These are phyloP conservation scores for Sebastes baramenuke DNA, from an alignment of 2,797 vertebrate genomes.

Conservation along the genomic window DNA sequence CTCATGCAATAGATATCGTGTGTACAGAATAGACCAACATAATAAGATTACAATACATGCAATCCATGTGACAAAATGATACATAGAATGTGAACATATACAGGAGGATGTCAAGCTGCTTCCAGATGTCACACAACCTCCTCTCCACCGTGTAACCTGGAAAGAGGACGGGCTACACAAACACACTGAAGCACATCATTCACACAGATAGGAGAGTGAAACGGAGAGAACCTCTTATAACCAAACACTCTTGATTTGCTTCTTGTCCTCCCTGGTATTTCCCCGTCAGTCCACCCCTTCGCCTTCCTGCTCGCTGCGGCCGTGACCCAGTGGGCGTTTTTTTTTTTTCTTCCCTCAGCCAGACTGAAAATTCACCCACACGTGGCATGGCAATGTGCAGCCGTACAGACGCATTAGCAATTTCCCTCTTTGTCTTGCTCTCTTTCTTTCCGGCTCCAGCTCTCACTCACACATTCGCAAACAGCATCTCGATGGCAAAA, in stretches of 20 bases:
- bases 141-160: background rate
- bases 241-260: background rate
- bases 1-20: background rate
- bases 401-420: background rate
- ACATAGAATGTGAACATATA: background rate
- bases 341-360: background rate
- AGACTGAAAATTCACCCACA: slow-evolving; percentile 28
- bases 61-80: background rate
- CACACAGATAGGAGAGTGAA: background rate
- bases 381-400: slow-evolving; percentile 49
- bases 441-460: background rate
- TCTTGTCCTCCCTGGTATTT: slow-evolving; percentile 1
- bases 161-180: background rate
- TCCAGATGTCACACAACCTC: background rate
- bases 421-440: background rate
- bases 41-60: background rate
- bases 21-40: background rate
- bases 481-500: background rate
- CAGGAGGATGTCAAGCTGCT: background rate
- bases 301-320: background rate
- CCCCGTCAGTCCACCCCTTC: background rate
- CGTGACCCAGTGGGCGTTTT: background rate
- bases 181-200: background rate
- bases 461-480: background rate
- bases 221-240: background rate